Conservation (phyloP, 2,113 vertebrate genomes). For the Furnarius figulus region DNA sequence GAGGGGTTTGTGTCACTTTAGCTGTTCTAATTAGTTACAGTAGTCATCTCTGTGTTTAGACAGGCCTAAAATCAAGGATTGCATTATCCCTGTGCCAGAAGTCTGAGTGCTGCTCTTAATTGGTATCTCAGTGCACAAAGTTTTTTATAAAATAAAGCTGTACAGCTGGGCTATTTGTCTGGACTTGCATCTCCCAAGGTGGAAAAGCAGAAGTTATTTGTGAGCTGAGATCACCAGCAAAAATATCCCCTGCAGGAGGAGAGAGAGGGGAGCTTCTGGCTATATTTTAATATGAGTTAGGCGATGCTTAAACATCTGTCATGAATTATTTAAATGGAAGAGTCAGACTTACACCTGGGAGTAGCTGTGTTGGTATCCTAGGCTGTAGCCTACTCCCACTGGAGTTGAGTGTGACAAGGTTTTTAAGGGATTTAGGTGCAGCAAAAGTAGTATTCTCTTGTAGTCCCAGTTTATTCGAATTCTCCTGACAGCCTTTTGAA, state of each 20-base stretch:
- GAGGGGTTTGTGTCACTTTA: not conserved
- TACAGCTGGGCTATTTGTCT: constrained; percentile 28
- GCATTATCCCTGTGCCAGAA: not conserved
- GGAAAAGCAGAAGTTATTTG: constrained; percentile 28
- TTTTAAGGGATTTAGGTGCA: constrained; percentile 23
- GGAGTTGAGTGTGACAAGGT: not conserved
- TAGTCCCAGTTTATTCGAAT: not conserved
- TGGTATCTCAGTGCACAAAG: not conserved
- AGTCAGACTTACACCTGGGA: not conserved
- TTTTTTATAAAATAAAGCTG: constrained; percentile 8
- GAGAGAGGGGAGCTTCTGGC: not conserved
- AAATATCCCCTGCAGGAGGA: not conserved
- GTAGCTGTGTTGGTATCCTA: not conserved
- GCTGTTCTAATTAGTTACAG: not conserved
- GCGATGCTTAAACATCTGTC: not conserved
- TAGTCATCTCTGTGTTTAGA: constrained; percentile 26
- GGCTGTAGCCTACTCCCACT: not conserved
- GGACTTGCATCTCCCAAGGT: not conserved
- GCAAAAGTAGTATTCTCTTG: not conserved
- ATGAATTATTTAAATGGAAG: constrained; percentile 17
- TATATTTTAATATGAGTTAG: constrained; percentile 32
- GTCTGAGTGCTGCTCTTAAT: constrained; percentile 22
- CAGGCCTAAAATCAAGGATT: constrained; percentile 36
- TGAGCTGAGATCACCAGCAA: constrained; percentile 26
- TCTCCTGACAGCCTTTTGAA: not conserved